A percentile compares a stretch with the other conserved stretches of the same genome.
Evolutionary conservation across 2,888 invertebrate species (phyloP).

Genomic region (Trichopria drosophilae): DNA sequence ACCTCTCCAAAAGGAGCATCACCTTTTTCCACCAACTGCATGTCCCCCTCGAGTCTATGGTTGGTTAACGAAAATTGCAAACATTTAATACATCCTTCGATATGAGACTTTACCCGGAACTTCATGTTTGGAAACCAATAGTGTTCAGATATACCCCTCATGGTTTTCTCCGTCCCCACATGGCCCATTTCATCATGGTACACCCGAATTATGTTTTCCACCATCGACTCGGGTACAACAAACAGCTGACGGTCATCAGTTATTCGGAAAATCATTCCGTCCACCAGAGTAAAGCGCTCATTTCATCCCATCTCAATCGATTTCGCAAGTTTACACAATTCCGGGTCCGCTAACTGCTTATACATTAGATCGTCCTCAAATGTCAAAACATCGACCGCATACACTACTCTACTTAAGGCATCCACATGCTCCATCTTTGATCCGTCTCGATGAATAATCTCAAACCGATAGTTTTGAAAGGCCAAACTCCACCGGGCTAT

Average conservation of each 20-base stretch:
- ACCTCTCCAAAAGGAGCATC: conserved; percentile 10
- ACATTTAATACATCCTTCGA: conserved; percentile 24
- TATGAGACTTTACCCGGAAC: conserved; percentile 15
- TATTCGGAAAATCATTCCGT: not conserved
- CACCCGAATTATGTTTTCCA: conserved; percentile 7
- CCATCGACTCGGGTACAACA: conserved; percentile 16
- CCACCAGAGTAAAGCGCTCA: conserved; percentile 1
- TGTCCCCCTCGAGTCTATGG: conserved; percentile 13
- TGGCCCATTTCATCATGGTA: conserved; percentile 15
- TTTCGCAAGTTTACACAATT: not conserved
- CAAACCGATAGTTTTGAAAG: conserved; percentile 29
- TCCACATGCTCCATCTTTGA: conserved; percentile 29
- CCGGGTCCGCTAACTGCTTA: not conserved
- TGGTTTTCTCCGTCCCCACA: conserved; percentile 21
- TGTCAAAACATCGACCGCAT: not conserved
- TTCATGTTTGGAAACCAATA: conserved; percentile 27
- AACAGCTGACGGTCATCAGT: not conserved
- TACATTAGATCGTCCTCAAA: not conserved
- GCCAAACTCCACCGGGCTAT: conserved; percentile 29
- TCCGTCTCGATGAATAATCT: conserved; percentile 23
- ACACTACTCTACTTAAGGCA: conserved; percentile 21
- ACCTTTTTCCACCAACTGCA: conserved; percentile 9
- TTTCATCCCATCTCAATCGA: not conserved
- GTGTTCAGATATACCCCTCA: conserved; percentile 6
- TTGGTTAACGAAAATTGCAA: conserved; percentile 13